Evolutionary conservation across 2,888 invertebrate genomes (phyloP), one percentile per base, ranked within the genome.

Genomic region (Drosophila nr. fundita): DNA sequence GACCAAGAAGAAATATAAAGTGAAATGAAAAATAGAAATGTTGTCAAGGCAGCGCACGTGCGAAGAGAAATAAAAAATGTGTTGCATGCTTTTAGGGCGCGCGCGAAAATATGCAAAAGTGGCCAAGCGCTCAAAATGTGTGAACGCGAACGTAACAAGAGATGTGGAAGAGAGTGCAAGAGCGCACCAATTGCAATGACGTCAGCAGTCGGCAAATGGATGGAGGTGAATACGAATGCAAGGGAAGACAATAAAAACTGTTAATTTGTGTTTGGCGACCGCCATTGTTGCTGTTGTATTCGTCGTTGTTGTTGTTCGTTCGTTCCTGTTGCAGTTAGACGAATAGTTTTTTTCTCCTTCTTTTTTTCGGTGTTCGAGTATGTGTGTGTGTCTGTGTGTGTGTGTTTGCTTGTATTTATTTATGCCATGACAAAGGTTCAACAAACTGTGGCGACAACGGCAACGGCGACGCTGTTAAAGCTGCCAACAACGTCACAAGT

Each of bases 51-150:
- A 78, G 75, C 70, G 78, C 75, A 78, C 78, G 77, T 78, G 78
- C 71, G 29, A 57, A 57, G 29, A 2, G 55, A 40, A 15, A 24
- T 24, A 29, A 4, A 45, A 80, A 85, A 83, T 78, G 73, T 73
- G 83, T 81, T 83, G 86, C 82, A 83, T 80, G 72, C 83, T 85
- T 85, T 78, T 70, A 68, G 83, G 85, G 67, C 70, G 65, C 65
- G 66, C 78, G 55, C 72, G 71, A 82, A 82, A 83, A 82, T 78
- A 85, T 82, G 64, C 83, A 82, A 80, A 78, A 70, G 72, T 77
- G 78, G 68, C 64, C 68, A 70, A 68, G 60, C 52, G 72, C 32
- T 32, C 45, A 29, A 29, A 40, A 55, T 50, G 50, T 29, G 61
- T 32, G 49, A 21, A 38, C 18, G 65, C 65, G 50, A n/a, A 7